Evolutionary conservation across 2,113 vertebrate genomes (phyloP), one percentile per base, ranked within the genome.

Genomic region (Indri indri): DNA sequence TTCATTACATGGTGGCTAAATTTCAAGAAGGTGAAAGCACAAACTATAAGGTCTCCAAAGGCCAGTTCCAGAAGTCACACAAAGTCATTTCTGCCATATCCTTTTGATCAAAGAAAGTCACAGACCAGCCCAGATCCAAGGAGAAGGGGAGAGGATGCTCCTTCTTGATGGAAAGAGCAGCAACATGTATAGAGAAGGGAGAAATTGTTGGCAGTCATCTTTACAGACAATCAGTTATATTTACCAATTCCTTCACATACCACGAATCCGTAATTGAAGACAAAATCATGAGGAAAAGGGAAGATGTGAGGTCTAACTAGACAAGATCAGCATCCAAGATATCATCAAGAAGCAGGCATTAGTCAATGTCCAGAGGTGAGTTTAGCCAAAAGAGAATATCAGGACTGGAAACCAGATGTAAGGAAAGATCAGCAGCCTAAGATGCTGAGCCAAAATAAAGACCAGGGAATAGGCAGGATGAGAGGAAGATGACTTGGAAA

Each of bases 131-230:
- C 37, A 84, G 34, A 37, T 23, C 59, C 45, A 57, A 45, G 86
- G 8, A 18, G 54, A 76, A 23, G 25, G 18, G 3, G 42, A 61
- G 68, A 57, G 4, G 12, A 65, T 8, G 18, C 23, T 12, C 54
- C 20, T 18, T 81, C 10, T 37, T 42, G 6, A 22, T 12, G 17
- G 22, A 23, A 82, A 70, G 6, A 20, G 20, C 12, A 32, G 45
- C 30, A 30, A 30, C 2, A n/a, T 0, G 1, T 10, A 5, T 23
- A 42, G 32, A 6, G 9, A 82, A 2, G 12, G n/a, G 40, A 87
- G 7, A 32, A 27, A 16, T 5, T 3, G 4, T 5, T 23, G 0
- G 30, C 30, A 40, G 0, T 32, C 18, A 54, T 71, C 34, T 70
- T 66, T 37, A 17, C 2, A 47, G 1, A 45, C 71, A 8, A 6